Percentiles rank a stretch among this genome's conserved stretches.
phyloP scores from a whole-genome alignment of 1,140 invertebrate species.

The roundworm (Caenorhabditis elegans) region DNA sequence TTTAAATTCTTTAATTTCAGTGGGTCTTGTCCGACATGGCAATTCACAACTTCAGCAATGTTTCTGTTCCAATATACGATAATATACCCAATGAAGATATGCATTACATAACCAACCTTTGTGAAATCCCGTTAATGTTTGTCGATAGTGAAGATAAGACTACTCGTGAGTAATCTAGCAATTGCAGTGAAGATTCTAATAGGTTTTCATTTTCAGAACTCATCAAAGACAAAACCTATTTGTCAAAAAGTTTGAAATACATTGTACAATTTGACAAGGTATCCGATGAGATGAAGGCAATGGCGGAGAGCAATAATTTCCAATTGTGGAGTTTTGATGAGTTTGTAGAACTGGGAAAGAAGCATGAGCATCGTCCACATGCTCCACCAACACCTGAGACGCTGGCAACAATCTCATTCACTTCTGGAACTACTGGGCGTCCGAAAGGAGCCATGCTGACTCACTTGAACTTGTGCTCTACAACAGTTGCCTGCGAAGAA shows the following conservation, averaged over 20 bases:
- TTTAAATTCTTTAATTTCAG: neutral
- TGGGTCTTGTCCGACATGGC: neutral
- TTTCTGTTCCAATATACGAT: constrained; percentile 2
- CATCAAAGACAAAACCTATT: neutral
- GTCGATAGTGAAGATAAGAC: constrained; percentile 31
- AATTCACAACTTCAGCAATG: neutral
- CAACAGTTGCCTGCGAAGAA: constrained; percentile 75
- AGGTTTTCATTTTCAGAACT: too few species aligned
- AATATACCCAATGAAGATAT: neutral
- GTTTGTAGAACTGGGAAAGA: constrained; percentile 6
- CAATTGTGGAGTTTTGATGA: constrained; percentile 29
- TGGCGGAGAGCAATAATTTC: constrained; percentile 15
- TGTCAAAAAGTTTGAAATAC: constrained; percentile 29
- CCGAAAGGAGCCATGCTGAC: constrained; percentile 69
- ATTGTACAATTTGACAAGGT: constrained; percentile 32
- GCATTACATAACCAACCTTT: neutral
- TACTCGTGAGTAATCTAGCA: too few species aligned
- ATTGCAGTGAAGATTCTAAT: too few species aligned
- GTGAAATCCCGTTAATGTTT: constrained; percentile 4
- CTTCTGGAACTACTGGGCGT: constrained; percentile 69
- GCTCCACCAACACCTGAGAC: constrained; percentile 11
- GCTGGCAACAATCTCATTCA: constrained; percentile 58
- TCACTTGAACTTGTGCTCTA: constrained; percentile 73
- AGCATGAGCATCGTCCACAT: neutral
- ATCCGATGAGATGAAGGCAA: neutral